Percentiles rank a stretch among this genome's conserved stretches.
Evolutionary conservation across 2,113 vertebrate genomes (phyloP).

Genomic region (Anhinga rufa): DNA sequence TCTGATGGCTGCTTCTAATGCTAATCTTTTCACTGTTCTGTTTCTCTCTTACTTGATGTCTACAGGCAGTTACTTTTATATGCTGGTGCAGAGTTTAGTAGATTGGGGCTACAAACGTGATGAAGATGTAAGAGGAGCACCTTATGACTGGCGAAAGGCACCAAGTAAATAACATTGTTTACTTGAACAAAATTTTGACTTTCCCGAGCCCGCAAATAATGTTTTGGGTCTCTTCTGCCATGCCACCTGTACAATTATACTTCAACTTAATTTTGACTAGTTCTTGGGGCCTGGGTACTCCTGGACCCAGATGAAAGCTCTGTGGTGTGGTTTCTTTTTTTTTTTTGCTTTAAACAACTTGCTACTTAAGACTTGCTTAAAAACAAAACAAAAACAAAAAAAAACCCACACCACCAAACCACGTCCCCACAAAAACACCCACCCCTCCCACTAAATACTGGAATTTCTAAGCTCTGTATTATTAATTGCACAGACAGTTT

Average conservation of each 20-base stretch:
- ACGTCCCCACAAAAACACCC: accelerated
- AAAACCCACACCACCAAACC: not conserved
- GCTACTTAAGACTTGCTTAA: not conserved
- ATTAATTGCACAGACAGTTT: not conserved
- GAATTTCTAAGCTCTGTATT: not conserved
- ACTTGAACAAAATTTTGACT: not conserved
- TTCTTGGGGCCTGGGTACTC: not conserved
- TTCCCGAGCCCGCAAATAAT: not conserved
- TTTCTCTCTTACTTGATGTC: slow-evolving; percentile 2
- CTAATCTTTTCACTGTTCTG: not conserved
- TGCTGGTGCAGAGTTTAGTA: slow-evolving; percentile 86
- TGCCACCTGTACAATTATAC: not conserved
- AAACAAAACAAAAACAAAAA: not conserved
- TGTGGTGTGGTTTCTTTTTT: not conserved
- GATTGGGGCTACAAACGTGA: slow-evolving; percentile 90
- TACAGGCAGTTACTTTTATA: slow-evolving; percentile 93
- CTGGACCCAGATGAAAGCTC: not conserved
- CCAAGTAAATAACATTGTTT: slow-evolving; percentile 80
- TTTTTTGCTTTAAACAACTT: not conserved
- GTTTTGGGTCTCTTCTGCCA: not conserved
- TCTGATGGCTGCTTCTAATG: not conserved
- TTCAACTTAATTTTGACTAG: not conserved
- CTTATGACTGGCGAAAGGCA: slow-evolving; percentile 97
- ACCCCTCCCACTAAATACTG: not conserved
- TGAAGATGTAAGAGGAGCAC: slow-evolving; percentile 88